These are phyloP conservation scores for Eupelmus urozonus DNA, from an alignment of 2,888 invertebrate genomes.

Conservation along the genomic window DNA sequence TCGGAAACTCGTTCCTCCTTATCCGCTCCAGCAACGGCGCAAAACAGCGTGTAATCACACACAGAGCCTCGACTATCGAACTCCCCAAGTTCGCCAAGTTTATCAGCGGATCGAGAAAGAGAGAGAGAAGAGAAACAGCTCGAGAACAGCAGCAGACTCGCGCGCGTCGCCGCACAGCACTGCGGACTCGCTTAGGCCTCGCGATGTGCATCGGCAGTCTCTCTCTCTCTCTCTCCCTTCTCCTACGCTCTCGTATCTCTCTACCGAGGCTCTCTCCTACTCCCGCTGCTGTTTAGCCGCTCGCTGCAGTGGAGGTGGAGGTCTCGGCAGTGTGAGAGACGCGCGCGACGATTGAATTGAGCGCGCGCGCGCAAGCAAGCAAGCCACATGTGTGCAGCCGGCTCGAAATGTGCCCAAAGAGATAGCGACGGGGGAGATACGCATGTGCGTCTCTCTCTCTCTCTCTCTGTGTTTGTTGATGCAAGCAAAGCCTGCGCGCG, in stretches of 20 bases:
- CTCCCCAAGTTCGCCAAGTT: too few relatives aligned
- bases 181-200: conserved; percentile 32
- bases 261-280: neutral
- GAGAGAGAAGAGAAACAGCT: neutral
- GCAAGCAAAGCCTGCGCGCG: conserved; percentile 2
- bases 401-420: too few relatives aligned
- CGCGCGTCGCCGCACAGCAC: conserved; percentile 23
- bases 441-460: too few relatives aligned
- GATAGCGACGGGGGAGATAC: too few relatives aligned
- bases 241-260: neutral
- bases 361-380: too few relatives aligned
- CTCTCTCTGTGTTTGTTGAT: conserved; percentile 54
- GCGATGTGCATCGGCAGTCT: conserved; percentile 34
- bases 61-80: too few relatives aligned
- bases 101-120: too few relatives aligned
- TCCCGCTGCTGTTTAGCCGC: neutral
- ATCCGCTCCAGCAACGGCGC: neutral
- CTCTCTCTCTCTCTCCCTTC: conserved; percentile 20
- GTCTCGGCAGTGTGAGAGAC: conserved; percentile 2
- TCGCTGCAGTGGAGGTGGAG: conserved; percentile 30
- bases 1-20: too few relatives aligned
- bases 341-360: conserved; percentile 5
- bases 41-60: neutral
- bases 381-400: too few relatives aligned
- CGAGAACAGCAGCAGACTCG: too few relatives aligned